phyloP scores from a whole-genome alignment of 2,888 invertebrate species.

The Leptinotarsa juncta region DNA sequence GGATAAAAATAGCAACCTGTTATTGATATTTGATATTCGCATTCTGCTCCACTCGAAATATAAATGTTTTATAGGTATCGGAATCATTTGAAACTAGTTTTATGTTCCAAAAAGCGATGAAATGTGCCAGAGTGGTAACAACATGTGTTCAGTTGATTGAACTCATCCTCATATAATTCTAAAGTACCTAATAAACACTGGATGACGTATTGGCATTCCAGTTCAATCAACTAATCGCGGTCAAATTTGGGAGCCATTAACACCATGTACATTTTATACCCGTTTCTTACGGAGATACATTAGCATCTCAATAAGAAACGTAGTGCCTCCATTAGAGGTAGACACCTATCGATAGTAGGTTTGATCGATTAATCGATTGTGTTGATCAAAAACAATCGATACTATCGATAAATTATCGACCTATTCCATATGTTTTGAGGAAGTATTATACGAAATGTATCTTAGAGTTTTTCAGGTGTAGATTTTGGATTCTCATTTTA shows the following conservation, averaged over 20 bases:
- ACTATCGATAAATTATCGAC: too few species aligned
- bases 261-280: too few species aligned
- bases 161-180: neutral
- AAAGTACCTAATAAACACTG: neutral
- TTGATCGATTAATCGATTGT: too few species aligned
- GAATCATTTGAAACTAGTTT: conserved; percentile 2
- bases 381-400: too few species aligned
- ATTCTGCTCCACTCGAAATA: neutral
- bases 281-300: too few species aligned
- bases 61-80: conserved; percentile 3
- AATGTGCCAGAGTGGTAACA: neutral
- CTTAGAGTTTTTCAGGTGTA: too few species aligned
- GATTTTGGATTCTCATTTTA: neutral
- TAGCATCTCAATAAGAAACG: too few species aligned
- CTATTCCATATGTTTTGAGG: too few species aligned
- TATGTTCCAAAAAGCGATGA: neutral
- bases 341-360: too few species aligned
- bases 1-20: conserved; percentile 3
- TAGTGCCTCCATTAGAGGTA: too few species aligned
- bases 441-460: too few species aligned
- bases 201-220: neutral
- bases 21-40: conserved; percentile 12
- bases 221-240: neutral
- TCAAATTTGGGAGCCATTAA: too few species aligned
- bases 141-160: conserved; percentile 7